A percentile compares a stretch with the other conserved stretches of the same genome.
These are phyloP conservation scores for Aplocera efformata DNA, from an alignment of 2,888 invertebrate genomes.

Conservation along the genomic window DNA sequence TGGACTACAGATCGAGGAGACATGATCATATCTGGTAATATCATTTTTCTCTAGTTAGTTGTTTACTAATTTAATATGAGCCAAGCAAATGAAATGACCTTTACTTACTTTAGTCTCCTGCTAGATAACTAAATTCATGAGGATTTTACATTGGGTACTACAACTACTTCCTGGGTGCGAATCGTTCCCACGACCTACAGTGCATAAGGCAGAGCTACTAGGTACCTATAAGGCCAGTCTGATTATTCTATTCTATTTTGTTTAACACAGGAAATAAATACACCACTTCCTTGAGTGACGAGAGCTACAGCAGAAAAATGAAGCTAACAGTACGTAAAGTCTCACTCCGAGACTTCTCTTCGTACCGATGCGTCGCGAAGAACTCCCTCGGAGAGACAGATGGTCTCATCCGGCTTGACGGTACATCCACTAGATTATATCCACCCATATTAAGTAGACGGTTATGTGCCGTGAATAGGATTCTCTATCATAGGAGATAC, in stretches of 20 bases:
- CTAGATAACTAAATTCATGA: too few relatives aligned
- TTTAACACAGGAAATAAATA: conserved; percentile 88
- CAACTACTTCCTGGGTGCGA: too few relatives aligned
- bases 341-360: conserved; percentile 89
- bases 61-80: too few relatives aligned
- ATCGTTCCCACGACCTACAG: too few relatives aligned
- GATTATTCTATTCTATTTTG: conserved; percentile 23
- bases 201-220: too few relatives aligned
- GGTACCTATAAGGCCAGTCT: neutral
- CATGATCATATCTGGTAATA: conserved; percentile 93
- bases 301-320: conserved; percentile 94
- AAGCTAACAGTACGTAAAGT: conserved; percentile 92
- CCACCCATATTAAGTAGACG: conserved; percentile 29
- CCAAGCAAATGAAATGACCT: too few relatives aligned
- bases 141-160: too few relatives aligned
- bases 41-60: neutral
- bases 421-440: conserved; percentile 74
- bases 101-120: too few relatives aligned
- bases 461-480: conserved; percentile 22
- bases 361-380: conserved; percentile 94
- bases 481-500: conserved; percentile 23
- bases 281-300: conserved; percentile 90
- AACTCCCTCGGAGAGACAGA: conserved; percentile 95
- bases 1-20: conserved; percentile 95
- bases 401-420: conserved; percentile 93